phyloP scores from a whole-genome alignment of 2,113 vertebrate genomes.

The Condylura cristata region DNA sequence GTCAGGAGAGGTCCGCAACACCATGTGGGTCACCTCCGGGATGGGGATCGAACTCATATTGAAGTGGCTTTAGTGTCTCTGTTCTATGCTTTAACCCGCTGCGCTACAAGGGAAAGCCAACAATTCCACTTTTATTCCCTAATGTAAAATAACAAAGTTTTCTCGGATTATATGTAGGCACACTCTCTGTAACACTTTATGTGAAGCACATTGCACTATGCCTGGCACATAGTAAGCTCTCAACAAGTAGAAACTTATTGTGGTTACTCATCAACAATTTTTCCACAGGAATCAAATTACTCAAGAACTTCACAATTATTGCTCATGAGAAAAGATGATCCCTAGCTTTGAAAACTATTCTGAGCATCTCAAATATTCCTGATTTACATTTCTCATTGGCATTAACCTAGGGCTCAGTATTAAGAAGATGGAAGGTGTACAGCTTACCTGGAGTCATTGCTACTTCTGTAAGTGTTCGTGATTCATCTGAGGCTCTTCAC shows the following conservation, averaged over 20 bases:
- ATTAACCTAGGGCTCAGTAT: background rate
- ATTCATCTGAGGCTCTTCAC: background rate
- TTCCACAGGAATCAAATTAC: conserved; percentile 26
- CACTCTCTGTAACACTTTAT: background rate
- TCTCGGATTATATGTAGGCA: no score
- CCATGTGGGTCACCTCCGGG: no score
- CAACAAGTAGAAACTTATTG: conserved; percentile 29
- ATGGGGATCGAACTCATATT: no score
- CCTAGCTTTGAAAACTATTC: conserved; percentile 29
- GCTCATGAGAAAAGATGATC: conserved; percentile 32
- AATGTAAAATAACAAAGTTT: conserved; percentile 18
- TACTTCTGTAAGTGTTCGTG: background rate
- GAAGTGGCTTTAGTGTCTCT: no score
- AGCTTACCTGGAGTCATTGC: background rate
- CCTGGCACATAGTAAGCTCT: background rate
- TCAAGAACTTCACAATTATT: conserved; percentile 31
- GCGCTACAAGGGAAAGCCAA: no score
- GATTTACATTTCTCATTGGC: background rate
- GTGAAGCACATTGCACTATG: background rate
- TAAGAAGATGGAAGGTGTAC: background rate
- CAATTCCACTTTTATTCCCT: conserved; percentile 10
- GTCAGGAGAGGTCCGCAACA: no score
- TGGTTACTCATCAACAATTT: background rate
- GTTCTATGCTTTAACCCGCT: no score
- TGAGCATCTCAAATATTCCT: background rate